These are phyloP conservation scores for Cremastobaeus sp. DNA, from an alignment of 2,888 invertebrate genomes.

Conservation along the genomic window DNA sequence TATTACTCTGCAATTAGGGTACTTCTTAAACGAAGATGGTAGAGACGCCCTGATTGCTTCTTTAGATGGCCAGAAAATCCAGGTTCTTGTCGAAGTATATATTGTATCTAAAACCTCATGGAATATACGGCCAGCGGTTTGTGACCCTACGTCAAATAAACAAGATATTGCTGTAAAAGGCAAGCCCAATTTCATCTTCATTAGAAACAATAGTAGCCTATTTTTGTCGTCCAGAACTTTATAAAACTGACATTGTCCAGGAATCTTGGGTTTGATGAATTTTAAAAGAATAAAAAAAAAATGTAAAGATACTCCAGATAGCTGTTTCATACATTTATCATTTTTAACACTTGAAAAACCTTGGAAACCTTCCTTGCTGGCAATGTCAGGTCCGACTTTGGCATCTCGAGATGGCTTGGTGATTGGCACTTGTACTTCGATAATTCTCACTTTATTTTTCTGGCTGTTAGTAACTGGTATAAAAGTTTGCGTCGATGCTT, in stretches of 20 bases:
- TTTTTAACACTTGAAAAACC: too few species aligned
- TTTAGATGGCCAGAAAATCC: conserved; percentile 47
- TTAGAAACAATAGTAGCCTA: conserved; percentile 49
- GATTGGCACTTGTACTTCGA: conserved; percentile 13
- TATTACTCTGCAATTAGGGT: conserved; percentile 45
- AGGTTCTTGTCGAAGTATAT: conserved; percentile 31
- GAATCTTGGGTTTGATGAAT: conserved; percentile 27
- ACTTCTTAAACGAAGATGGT: conserved; percentile 36
- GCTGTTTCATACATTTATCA: conserved; percentile 31
- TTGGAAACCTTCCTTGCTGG: conserved; percentile 38
- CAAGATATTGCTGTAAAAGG: conserved; percentile 45
- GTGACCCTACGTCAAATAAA: conserved; percentile 42
- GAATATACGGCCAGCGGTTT: conserved; percentile 45
- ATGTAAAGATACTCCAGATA: conserved; percentile 27
- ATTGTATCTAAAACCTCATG: conserved; percentile 41
- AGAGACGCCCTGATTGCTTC: conserved; percentile 25
- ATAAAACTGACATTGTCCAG: conserved; percentile 40
- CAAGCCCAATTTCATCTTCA: conserved; percentile 56
- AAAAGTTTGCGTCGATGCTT: conserved; percentile 11
- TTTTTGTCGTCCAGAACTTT: conserved; percentile 30
- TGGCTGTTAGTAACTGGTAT: conserved; percentile 3
- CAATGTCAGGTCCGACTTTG: conserved; percentile 14
- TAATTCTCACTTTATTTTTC: conserved; percentile 5
- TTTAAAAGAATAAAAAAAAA: conserved; percentile 42
- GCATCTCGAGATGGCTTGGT: background rate